These are phyloP conservation scores for Mobula birostris DNA, from an alignment of 2,113 vertebrate genomes.

Conservation along the genomic window DNA sequence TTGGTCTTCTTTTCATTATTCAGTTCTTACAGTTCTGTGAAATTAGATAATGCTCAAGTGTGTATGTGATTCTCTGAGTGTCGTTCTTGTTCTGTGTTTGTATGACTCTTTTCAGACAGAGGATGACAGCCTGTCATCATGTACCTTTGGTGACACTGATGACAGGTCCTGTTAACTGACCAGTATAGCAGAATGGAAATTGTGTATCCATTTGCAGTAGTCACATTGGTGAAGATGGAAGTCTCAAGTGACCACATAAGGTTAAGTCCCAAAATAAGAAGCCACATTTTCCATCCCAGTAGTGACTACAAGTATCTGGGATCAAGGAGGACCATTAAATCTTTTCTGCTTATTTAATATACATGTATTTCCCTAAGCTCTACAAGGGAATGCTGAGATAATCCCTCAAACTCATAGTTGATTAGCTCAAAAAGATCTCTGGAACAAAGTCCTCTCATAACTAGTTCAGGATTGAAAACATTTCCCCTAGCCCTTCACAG, in stretches of 20 bases:
- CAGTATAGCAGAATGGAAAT: not conserved
- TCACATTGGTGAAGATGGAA: not conserved
- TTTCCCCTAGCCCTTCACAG: no score
- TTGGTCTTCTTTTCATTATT: not conserved
- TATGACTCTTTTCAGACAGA: not conserved
- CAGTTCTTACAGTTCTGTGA: not conserved
- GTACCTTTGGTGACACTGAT: not conserved
- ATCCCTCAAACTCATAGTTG: no score
- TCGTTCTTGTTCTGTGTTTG: not conserved
- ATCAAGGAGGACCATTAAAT: not conserved
- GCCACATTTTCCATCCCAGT: not conserved
- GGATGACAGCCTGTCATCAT: not conserved
- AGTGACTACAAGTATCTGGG: not conserved
- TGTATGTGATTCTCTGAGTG: not conserved
- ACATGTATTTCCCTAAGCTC: not conserved
- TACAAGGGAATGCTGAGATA: no score
- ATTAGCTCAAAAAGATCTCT: no score
- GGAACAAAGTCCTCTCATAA: no score
- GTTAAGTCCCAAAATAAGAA: not conserved
- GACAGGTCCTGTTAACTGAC: not conserved
- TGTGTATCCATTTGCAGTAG: not conserved
- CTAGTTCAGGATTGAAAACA: no score
- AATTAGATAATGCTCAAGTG: not conserved
- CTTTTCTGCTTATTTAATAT: not conserved
- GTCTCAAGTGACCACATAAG: not conserved